These are phyloP conservation scores for Brienomyrus brachyistius DNA, from an alignment of 2,113 vertebrate species.

Conservation along the genomic window DNA sequence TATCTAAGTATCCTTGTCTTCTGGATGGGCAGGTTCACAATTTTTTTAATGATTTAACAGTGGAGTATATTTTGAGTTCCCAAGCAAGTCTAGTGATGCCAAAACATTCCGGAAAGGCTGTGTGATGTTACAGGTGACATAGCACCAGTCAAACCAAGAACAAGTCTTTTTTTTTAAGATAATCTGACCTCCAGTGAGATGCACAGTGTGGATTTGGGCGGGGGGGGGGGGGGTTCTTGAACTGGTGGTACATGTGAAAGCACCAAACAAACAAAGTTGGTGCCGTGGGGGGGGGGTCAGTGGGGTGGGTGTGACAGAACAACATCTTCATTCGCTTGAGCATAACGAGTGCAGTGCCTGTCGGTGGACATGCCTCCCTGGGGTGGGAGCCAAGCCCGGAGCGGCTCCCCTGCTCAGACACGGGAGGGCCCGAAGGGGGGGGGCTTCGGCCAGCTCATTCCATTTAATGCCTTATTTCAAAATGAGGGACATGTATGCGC, in stretches of 20 bases:
- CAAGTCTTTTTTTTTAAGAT: neutral
- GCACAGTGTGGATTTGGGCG: neutral
- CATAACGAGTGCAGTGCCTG: slow-evolving; percentile 61
- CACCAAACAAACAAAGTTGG: neutral
- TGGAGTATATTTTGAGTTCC: neutral
- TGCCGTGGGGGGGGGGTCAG: neutral
- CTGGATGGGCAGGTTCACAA: neutral
- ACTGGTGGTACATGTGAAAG: slow-evolving; percentile 19
- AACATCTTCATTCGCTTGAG: slow-evolving; percentile 61
- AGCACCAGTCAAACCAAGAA: neutral
- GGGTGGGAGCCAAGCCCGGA: slow-evolving; percentile 51
- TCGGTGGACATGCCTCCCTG: slow-evolving; percentile 58
- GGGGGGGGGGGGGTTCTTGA: neutral
- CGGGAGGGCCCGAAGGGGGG: neutral
- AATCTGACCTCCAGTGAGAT: neutral
- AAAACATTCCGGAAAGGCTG: neutral
- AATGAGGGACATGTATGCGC: neutral
- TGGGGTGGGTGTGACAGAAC: slow-evolving; percentile 33
- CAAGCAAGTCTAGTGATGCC: neutral
- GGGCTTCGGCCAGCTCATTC: neutral
- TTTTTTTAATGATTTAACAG: neutral
- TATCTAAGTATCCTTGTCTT: neutral
- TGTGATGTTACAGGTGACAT: neutral
- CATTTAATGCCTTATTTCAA: neutral
- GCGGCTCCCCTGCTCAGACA: slow-evolving; percentile 49